Percentiles rank a stretch among this genome's conserved stretches.
These are phyloP conservation scores for Adineta ricciae DNA, from an alignment of 2,888 invertebrate genomes.

Conservation along the genomic window DNA sequence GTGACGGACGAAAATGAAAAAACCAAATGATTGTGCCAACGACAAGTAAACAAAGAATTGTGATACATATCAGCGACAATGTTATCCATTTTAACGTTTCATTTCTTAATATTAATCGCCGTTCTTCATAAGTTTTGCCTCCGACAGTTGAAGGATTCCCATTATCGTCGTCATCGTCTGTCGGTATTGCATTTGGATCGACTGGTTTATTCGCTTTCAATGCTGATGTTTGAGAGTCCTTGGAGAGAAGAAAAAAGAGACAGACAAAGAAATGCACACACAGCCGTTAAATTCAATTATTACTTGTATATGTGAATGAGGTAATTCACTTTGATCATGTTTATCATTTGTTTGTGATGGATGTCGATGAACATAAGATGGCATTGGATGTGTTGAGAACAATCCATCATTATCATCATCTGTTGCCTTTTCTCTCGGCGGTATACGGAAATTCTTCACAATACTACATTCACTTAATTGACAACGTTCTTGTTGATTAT, in stretches of 20 bases:
- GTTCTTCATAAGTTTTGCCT: background rate
- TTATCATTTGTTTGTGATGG: background rate
- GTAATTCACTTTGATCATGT: background rate
- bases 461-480: slow-evolving; percentile 16
- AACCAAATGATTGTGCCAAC: background rate
- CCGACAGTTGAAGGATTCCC: background rate
- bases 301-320: background rate
- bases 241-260: background rate
- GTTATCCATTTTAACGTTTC: slow-evolving; percentile 17
- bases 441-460: background rate
- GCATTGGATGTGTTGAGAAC: background rate
- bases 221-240: background rate
- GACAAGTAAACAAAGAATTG: background rate
- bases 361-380: background rate
- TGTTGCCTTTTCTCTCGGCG: background rate
- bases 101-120: background rate
- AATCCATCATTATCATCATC: background rate
- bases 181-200: background rate
- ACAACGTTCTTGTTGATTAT: slow-evolving; percentile 19
- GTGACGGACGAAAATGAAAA: background rate
- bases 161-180: background rate
- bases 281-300: no score
- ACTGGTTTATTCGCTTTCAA: background rate
- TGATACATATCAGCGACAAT: background rate
- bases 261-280: background rate